Percentiles rank a stretch among this genome's conserved stretches.
phyloP scores from a whole-genome alignment of 92 coral and sea anemone genomes.

The Zoanthus solanderi region DNA sequence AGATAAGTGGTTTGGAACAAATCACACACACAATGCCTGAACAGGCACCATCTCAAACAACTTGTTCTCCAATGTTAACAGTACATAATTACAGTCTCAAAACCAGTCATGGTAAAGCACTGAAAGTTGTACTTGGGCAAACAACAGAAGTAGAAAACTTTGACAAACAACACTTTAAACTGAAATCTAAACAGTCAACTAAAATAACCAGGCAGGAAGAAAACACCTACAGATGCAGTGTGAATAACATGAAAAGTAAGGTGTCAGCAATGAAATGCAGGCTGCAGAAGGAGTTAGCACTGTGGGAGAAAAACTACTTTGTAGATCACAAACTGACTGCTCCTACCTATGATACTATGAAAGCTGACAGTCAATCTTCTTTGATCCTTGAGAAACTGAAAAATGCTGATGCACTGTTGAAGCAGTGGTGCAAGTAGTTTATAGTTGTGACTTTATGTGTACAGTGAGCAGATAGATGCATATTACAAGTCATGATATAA shows the following conservation, averaged over 20 bases:
- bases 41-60: neutral
- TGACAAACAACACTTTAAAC: conserved; percentile 38
- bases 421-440: neutral
- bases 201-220: neutral
- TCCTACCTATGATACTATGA: conserved; percentile 15
- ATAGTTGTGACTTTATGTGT: too few relatives aligned
- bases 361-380: conserved; percentile 1
- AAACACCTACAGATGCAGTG: conserved; percentile 14
- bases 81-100: conserved; percentile 18
- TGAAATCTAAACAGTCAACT: conserved; percentile 30
- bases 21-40: neutral
- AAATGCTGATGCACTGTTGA: conserved; percentile 6
- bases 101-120: conserved; percentile 43
- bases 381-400: conserved; percentile 15
- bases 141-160: conserved; percentile 34
- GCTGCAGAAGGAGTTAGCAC: conserved; percentile 7
- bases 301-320: conserved; percentile 8
- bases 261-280: conserved; percentile 40
- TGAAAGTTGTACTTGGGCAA: conserved; percentile 31
- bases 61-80: neutral
- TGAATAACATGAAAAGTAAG: conserved; percentile 19
- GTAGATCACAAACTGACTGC: conserved; percentile 12
- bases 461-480: too few relatives aligned
- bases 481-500: too few relatives aligned
- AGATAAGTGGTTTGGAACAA: neutral